Percentiles rank a stretch among this genome's conserved stretches.
Evolutionary conservation across 2,113 vertebrate genomes (phyloP).

Genomic region (Cavia porcellus): DNA sequence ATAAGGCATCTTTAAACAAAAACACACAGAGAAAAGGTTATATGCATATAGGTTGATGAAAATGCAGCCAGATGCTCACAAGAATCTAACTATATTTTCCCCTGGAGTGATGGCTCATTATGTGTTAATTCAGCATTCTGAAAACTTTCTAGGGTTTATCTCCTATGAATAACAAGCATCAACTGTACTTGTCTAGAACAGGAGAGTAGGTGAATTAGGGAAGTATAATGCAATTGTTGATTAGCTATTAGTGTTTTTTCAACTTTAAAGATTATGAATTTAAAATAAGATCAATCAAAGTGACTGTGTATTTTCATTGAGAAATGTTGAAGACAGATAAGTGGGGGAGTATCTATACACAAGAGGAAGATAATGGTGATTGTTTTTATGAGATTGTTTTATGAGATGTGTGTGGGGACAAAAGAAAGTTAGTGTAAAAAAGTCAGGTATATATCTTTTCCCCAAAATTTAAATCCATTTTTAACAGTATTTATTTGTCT

Average conservation of each 20-base stretch:
- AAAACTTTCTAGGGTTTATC: background rate
- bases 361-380: background rate
- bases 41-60: background rate
- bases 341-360: too few species aligned
- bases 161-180: background rate
- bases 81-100: background rate
- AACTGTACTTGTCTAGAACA: background rate
- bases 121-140: background rate
- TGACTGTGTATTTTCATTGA: background rate
- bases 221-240: background rate
- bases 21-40: background rate
- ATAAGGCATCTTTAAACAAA: background rate
- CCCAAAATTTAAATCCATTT: slow-evolving; percentile 2
- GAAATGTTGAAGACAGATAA: background rate
- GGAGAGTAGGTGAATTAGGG: background rate
- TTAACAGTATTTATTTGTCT: background rate
- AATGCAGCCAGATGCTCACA: background rate
- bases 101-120: background rate
- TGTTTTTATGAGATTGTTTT: background rate
- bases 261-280: slow-evolving; percentile 28
- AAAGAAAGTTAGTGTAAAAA: background rate
- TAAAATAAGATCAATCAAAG: background rate
- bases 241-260: background rate
- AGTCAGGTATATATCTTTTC: background rate
- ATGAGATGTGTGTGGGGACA: background rate